Percentiles rank a stretch among this genome's conserved stretches.
These are phyloP conservation scores for Mus musculus DNA, from an alignment of 2,113 vertebrate genomes.

Conservation along the genomic window GRCm39 chr7:84229001-84229500, in stretches of 20 bases:
- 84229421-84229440: not conserved
- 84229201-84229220: not conserved
- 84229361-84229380: not conserved
- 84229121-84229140: not conserved
- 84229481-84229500: not conserved
- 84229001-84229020: too few relatives aligned
- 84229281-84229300: not conserved
- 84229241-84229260: not conserved
- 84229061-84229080: not conserved
- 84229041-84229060: not conserved
- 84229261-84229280: not conserved
- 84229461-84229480: not conserved
- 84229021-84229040: not conserved
- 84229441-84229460: too few relatives aligned
- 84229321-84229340: not conserved
- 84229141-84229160: not conserved
- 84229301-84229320: not conserved
- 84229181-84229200: not conserved
- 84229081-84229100: not conserved
- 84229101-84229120: not conserved
- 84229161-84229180: too few relatives aligned
- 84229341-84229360: too few relatives aligned
- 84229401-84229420: not conserved
- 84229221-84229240: not conserved
- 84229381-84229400: fast-evolving